Percentiles rank a stretch among this genome's conserved stretches.
Conservation (phyloP, 2,888 invertebrate species). For the Tinea trinotella region DNA sequence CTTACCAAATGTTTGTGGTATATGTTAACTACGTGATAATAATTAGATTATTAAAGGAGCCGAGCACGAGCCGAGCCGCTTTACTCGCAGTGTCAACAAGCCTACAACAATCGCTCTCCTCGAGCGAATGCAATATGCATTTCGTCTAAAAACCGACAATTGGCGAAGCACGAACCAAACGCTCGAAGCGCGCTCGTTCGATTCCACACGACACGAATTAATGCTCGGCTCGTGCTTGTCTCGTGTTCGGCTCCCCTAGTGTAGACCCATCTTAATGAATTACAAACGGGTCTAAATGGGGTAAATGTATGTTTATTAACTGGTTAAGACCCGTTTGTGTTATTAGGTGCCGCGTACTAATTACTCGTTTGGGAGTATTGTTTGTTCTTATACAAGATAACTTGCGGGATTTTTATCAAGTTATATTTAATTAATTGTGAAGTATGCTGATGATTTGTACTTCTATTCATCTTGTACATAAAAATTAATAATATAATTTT, state of each 20-base stretch:
- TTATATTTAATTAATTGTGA: too few species aligned
- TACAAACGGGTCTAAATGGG: too few species aligned
- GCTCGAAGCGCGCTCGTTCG: neutral
- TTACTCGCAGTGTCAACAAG: neutral
- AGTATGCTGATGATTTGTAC: too few species aligned
- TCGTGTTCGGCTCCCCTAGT: neutral
- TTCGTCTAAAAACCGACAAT: neutral
- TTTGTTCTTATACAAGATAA: too few species aligned
- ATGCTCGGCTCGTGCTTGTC: neutral
- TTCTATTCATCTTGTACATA: slow-evolving; percentile 59
- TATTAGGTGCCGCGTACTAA: too few species aligned
- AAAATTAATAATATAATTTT: slow-evolving; percentile 57
- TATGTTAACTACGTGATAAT: too few species aligned
- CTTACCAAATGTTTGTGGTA: too few species aligned
- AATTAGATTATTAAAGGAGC: too few species aligned
- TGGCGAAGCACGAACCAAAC: neutral
- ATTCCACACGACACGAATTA: neutral
- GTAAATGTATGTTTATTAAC: too few species aligned
- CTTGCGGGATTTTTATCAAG: too few species aligned
- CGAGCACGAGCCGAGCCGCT: neutral
- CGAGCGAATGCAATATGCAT: neutral
- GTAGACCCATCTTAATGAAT: neutral
- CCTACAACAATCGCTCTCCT: neutral
- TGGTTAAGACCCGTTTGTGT: too few species aligned
- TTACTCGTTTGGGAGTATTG: too few species aligned